Conservation (phyloP, 2,113 vertebrate species). For the Actinemys pallida region DNA sequence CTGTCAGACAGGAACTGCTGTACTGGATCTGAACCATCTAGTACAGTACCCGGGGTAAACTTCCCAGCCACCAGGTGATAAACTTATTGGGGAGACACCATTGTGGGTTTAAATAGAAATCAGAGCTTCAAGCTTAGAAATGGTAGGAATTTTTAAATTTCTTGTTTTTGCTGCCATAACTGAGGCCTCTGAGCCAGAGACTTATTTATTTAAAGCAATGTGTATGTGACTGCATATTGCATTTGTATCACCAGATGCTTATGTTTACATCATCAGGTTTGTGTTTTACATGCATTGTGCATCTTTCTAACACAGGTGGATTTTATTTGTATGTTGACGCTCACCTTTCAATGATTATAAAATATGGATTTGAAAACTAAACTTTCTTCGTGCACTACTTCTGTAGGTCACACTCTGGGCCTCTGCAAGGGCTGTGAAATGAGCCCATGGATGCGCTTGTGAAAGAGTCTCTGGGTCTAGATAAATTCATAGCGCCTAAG, state of each 20-base stretch:
- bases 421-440: fast-evolving
- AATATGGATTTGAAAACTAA: slow-evolving; percentile 31
- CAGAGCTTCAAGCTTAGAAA: neutral
- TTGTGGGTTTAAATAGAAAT: neutral
- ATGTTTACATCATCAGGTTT: fast-evolving
- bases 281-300: neutral
- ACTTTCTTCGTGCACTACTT: fast-evolving
- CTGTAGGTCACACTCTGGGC: neutral
- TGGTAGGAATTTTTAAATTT: neutral
- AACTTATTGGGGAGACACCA: neutral
- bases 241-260: neutral
- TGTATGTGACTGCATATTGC: fast-evolving
- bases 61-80: neutral
- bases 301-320: fast-evolving
- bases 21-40: slow-evolving; percentile 37
- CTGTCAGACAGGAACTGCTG: neutral
- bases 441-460: fast-evolving
- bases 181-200: fast-evolving
- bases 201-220: neutral
- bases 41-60: neutral
- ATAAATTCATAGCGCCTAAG: neutral
- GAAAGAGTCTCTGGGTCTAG: fast-evolving
- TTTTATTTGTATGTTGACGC: slow-evolving; percentile 41
- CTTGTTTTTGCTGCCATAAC: fast-evolving
- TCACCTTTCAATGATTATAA: slow-evolving; percentile 70